Conservation (phyloP, 2,888 invertebrate species). For the Helobdella robusta region DNA sequence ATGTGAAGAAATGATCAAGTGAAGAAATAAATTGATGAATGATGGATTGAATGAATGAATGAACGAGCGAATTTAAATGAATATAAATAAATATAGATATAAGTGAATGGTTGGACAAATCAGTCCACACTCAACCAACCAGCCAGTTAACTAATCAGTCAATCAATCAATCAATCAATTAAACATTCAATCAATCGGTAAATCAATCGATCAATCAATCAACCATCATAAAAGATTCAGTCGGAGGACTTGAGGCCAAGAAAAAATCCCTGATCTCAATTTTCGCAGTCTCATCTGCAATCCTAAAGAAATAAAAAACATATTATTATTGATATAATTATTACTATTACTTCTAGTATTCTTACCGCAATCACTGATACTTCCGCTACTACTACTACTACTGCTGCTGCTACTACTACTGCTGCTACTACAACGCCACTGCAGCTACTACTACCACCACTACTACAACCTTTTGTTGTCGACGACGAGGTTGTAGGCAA, state of each 20-base stretch:
- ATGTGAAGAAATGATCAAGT: not conserved
- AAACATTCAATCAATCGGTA: no score
- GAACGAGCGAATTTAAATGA: not conserved
- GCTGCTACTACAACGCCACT: no score
- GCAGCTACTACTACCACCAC: no score
- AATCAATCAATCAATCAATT: no score
- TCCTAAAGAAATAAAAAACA: no score
- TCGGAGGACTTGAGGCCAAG: conserved; percentile 73
- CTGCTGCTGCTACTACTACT: no score
- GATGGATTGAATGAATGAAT: not conserved
- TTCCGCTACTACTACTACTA: no score
- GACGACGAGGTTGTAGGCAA: conserved; percentile 94
- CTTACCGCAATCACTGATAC: no score
- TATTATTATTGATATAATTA: no score
- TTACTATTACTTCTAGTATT: no score
- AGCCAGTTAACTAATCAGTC: not conserved
- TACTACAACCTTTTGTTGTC: conserved; percentile 97
- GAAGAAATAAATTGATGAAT: not conserved
- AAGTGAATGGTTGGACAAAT: not conserved
- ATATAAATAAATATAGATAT: not conserved
- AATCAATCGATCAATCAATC: no score
- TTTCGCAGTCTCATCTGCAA: conserved; percentile 45
- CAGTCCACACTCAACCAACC: not conserved
- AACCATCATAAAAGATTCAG: conserved; percentile 45
- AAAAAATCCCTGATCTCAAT: conserved; percentile 68